A percentile compares a stretch with the other conserved stretches of the same genome.
phyloP scores from a whole-genome alignment of 23 tunicate genomes.

The Halocynthia aurantium region DNA sequence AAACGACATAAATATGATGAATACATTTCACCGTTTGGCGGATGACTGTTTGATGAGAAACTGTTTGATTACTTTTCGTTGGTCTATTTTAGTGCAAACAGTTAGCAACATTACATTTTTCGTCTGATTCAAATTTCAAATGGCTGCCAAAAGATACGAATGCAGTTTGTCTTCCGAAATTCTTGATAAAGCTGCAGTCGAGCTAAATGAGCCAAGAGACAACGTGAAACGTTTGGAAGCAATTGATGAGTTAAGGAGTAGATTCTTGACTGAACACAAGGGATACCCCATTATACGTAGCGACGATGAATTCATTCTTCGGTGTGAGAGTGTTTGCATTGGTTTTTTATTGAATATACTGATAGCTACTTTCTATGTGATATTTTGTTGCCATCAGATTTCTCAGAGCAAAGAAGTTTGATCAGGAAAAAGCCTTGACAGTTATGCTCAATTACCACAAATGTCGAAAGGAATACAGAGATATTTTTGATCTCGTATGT shows the following conservation, averaged over 20 bases:
- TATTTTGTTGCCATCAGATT: constrained; percentile 14
- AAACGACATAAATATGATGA: no score
- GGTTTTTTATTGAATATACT: no score
- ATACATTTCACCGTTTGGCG: no score
- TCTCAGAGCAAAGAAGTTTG: constrained; percentile 75
- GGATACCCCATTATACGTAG: constrained; percentile 41
- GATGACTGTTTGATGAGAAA: no score
- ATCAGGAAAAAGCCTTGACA: constrained; percentile 76
- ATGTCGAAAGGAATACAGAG: constrained; percentile 26
- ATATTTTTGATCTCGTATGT: constrained; percentile 44
- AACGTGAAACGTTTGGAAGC: constrained; percentile 63
- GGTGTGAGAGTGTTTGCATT: constrained; percentile 1
- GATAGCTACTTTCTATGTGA: no score
- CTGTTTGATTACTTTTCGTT: no score
- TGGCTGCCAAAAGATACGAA: constrained; percentile 51
- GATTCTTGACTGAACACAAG: constrained; percentile 39
- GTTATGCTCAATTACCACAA: constrained; percentile 70
- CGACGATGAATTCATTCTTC: constrained; percentile 60
- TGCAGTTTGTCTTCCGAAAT: constrained; percentile 63
- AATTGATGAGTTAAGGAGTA: constrained; percentile 54
- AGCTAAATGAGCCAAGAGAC: constrained; percentile 81
- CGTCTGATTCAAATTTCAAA: background rate
- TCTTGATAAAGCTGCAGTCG: constrained; percentile 69
- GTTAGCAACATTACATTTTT: no score
- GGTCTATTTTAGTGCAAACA: no score